phyloP scores from a whole-genome alignment of 2,888 invertebrate species.

The Pemphredon lugubris region DNA sequence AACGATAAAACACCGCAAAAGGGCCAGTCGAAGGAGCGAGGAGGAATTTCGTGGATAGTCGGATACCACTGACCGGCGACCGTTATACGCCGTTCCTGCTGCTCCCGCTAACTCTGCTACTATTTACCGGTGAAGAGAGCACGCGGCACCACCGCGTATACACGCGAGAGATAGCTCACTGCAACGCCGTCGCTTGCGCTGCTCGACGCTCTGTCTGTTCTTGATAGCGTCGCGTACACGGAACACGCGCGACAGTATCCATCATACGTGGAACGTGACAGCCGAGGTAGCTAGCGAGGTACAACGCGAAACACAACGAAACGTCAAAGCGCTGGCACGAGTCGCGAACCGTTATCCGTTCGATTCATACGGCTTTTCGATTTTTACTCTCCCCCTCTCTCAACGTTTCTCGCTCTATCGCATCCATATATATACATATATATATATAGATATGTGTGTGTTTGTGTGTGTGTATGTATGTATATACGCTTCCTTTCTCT shows the following conservation, averaged over 20 bases:
- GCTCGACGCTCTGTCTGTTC: conserved; percentile 67
- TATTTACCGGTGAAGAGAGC: conserved; percentile 22
- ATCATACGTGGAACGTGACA: conserved; percentile 62
- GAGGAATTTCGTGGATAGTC: neutral
- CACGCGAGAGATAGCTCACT: conserved; percentile 41
- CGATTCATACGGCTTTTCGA: conserved; percentile 37
- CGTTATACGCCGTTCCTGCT: too few species aligned
- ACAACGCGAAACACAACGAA: conserved; percentile 41
- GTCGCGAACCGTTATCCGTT: conserved; percentile 30
- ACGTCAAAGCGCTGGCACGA: conserved; percentile 65
- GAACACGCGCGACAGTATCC: conserved; percentile 68
- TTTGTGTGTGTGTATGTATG: too few species aligned
- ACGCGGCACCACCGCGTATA: conserved; percentile 36
- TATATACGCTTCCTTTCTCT: too few species aligned
- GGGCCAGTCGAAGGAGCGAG: neutral
- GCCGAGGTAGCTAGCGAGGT: conserved; percentile 17
- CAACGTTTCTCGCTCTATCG: neutral
- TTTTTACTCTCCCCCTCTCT: conserved; percentile 2
- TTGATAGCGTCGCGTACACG: conserved; percentile 60
- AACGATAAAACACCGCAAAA: neutral
- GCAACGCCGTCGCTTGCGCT: conserved; percentile 40
- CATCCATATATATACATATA: too few species aligned
- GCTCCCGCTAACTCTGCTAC: neutral
- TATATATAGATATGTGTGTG: too few species aligned
- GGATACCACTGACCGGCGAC: neutral